phyloP scores from a whole-genome alignment of 2,888 invertebrate species.

The Stomorhina lunata region DNA sequence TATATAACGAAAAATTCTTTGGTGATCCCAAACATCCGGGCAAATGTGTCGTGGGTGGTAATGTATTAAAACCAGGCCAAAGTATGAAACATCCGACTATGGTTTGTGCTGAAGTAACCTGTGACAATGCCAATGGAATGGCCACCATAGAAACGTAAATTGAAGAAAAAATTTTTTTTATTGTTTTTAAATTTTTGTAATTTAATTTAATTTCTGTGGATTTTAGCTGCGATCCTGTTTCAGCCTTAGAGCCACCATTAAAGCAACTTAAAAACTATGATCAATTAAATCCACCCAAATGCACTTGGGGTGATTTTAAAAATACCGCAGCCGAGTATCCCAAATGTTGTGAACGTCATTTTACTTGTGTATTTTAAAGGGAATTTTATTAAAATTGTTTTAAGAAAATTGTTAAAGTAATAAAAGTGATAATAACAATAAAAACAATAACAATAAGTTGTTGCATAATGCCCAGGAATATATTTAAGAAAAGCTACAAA shows the following conservation, averaged over 20 bases:
- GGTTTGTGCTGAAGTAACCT: conserved; percentile 64
- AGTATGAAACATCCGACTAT: conserved; percentile 63
- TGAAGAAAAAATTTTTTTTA: neutral
- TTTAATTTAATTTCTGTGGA: neutral
- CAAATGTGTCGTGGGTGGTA: conserved; percentile 58
- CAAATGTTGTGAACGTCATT: conserved; percentile 63
- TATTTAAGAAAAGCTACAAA: no score
- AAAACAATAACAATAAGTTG: no score
- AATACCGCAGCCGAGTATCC: conserved; percentile 56
- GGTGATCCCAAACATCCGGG: conserved; percentile 57
- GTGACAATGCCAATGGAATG: conserved; percentile 63
- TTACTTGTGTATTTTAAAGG: conserved; percentile 49
- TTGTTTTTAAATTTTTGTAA: neutral
- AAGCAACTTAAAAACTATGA: conserved; percentile 54
- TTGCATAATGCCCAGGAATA: no score
- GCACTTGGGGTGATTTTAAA: conserved; percentile 63
- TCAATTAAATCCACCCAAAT: conserved; percentile 54
- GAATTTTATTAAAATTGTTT: neutral
- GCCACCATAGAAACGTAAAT: conserved; percentile 65
- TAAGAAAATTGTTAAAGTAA: no score
- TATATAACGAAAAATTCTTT: conserved; percentile 47
- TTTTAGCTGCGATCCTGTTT: conserved; percentile 61
- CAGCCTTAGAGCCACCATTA: conserved; percentile 60
- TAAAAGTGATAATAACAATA: no score
- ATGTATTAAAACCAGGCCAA: conserved; percentile 58